Evolutionary conservation across 2,888 invertebrate species (phyloP), one percentile per base, ranked within the genome.

Genomic region (Lepidochitona cinerea): DNA sequence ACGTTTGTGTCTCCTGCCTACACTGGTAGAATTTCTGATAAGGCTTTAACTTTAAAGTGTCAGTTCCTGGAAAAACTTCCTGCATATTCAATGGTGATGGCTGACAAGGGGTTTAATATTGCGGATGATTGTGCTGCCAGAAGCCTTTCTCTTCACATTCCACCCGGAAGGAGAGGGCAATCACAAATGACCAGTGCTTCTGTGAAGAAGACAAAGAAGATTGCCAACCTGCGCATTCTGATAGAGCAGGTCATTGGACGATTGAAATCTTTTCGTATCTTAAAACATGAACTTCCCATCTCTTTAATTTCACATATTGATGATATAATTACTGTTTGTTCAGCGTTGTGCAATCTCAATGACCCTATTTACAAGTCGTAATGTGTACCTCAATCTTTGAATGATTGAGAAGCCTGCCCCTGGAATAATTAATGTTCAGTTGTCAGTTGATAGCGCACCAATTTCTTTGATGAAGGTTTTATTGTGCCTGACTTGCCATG

Each of bases 71-170:
- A 78, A 70, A 14, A n/a, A 7, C 12, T 80, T 0, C 77, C 76
- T 36, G 29, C 65, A 33, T n/a, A 73, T 65, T 69, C 54, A 18
- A 68, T 79, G 68, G 36, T 82, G 12, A 71, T 79, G 72, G 83
- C 81, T 23, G 81, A 82, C 65, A 75, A 76, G 54, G 79, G 81
- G 2, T 83, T 82, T 64, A 75, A 73, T 18, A 81, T 81, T 12
- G 18, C 33, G 18, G 53, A 73, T 0, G 79, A 79, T 33, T 72
- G 76, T 70, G 71, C 37, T 18, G 33, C 12, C 5, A 36, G 68
- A 9, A 37, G 32, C 18, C 49, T 75, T 23, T 37, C 49, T 1
- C 72, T 81, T 9, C 70, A 75, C 69, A 69, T 79, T 0, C 79
- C 80, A 23, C 77, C 77, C 37, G 74, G 74, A 4, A 74, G 35